phyloP scores from a whole-genome alignment of 2,888 invertebrate species.

The Melanargia galathea region DNA sequence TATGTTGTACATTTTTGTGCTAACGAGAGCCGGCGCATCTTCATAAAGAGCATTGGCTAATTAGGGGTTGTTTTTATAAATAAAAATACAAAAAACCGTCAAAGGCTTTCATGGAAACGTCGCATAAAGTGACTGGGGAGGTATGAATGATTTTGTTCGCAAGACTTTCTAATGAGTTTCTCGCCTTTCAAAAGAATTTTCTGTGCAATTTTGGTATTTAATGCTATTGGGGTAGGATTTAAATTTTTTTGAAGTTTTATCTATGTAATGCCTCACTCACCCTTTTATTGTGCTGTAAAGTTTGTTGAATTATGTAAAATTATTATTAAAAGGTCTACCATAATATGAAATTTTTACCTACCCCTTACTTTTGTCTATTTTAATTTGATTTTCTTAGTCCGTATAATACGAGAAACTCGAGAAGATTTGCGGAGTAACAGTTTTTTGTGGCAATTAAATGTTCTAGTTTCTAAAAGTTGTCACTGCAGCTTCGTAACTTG shows the following conservation, averaged over 20 bases:
- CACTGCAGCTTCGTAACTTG: too few relatives aligned
- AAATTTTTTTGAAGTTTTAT: conserved; percentile 1
- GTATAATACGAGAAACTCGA: too few relatives aligned
- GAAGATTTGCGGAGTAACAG: too few relatives aligned
- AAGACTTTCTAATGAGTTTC: conserved; percentile 41
- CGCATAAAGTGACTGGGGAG: conserved; percentile 40
- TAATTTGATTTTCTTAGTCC: not conserved
- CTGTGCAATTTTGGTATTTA: conserved; percentile 12
- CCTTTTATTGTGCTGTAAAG: conserved; percentile 25
- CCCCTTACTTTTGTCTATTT: not conserved
- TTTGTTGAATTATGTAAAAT: conserved; percentile 22
- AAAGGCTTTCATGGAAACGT: conserved; percentile 42
- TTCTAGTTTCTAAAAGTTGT: too few relatives aligned
- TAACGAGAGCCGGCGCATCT: conserved; percentile 47
- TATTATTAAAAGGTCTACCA: conserved; percentile 18
- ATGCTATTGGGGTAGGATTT: not conserved
- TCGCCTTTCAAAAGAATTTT: conserved; percentile 21
- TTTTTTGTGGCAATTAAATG: too few relatives aligned
- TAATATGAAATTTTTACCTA: not conserved
- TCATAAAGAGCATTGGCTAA: conserved; percentile 57
- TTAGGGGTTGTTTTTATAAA: conserved; percentile 50
- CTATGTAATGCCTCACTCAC: conserved; percentile 15
- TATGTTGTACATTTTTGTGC: conserved; percentile 19
- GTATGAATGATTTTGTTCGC: conserved; percentile 41
- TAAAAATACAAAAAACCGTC: conserved; percentile 41